Percentiles rank a stretch among this genome's conserved stretches.
These are phyloP conservation scores for Philereme vetulata DNA, from an alignment of 2,888 invertebrate species.

Conservation along the genomic window DNA sequence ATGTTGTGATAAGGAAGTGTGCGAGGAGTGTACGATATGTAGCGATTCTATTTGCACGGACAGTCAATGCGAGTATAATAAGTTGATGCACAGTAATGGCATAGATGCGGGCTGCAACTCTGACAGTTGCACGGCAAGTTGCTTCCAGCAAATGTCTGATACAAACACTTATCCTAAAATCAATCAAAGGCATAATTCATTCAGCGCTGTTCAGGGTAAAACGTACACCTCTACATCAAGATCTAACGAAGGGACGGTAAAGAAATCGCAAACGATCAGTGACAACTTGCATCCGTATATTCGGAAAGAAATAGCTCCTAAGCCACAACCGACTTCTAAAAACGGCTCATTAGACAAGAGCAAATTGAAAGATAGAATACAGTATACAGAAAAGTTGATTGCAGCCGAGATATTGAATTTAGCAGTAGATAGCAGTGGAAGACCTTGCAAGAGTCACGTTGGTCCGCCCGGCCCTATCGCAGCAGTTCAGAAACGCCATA, in stretches of 20 bases:
- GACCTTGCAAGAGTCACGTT: conserved; percentile 61
- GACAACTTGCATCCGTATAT: conserved; percentile 81
- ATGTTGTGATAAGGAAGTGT: conserved; percentile 80
- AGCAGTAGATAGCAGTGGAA: conserved; percentile 61
- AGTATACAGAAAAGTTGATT: conserved; percentile 77
- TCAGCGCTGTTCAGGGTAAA: conserved; percentile 76
- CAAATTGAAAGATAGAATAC: conserved; percentile 74
- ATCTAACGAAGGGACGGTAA: conserved; percentile 66
- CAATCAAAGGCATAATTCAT: conserved; percentile 76
- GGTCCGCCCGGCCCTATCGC: conserved; percentile 48
- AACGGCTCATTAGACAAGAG: conserved; percentile 53
- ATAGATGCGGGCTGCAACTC: conserved; percentile 73
- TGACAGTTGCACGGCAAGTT: conserved; percentile 73
- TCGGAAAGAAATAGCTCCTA: conserved; percentile 74
- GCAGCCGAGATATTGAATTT: conserved; percentile 77
- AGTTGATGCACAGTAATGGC: conserved; percentile 75
- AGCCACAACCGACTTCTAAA: conserved; percentile 49
- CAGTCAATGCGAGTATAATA: conserved; percentile 79
- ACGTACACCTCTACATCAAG: conserved; percentile 61
- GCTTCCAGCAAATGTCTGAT: conserved; percentile 70
- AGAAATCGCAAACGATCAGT: conserved; percentile 75
- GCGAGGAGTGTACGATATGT: conserved; percentile 79
- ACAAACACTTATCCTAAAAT: conserved; percentile 53
- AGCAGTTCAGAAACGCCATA: conserved; percentile 65
- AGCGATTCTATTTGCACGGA: conserved; percentile 80